Evolutionary conservation across 1,140 invertebrate genomes (phyloP), one percentile per base, ranked within the genome.

Genomic region (Vanessa atalanta): DNA sequence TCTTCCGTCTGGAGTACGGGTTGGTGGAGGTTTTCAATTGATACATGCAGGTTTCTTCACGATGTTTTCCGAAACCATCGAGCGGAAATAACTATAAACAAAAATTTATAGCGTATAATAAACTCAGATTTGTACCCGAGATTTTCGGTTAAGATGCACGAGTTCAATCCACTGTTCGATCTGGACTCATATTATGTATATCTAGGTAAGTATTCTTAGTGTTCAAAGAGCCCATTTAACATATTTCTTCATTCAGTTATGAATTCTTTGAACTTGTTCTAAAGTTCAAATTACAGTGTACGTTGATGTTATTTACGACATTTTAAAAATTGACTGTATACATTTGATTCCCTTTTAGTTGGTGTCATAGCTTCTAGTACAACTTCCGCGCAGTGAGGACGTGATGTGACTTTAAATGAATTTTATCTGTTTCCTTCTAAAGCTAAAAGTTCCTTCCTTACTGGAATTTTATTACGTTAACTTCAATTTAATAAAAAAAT

Each of bases 331-430:
- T n/a, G 20, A 6, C 20, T 23, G 9, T 57, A 26, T 57, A 57
- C 20, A 57, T 57, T 57, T 57, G 53, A 57, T 57, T 57, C 53
- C 53, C 53, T 57, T 57, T 57, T 57, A 57, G 16, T 57, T 20
- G 53, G 53, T 57, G 53, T 57, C 53, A 43, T 43, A 57, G 53
- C 16, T 57, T 57, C 53, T 23, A 53, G 51, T 57, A 23, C 15
- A 23, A 57, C 53, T 57, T 57, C 53, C 53, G 53, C 16, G n/a
- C 9, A 16, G 53, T 9, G 20, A 11, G 15, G 15, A 57, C 53
- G 53, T 57, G 53, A 11, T 9, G 53, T 9, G 53, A 57, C 20
- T 57, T 14, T 9, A 57, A 57, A 57, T 57, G 12, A 12, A 57
- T 57, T 57, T 23, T 57, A 23, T 57, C 53, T 57, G 16, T 57